A percentile compares a stretch with the other conserved stretches of the same genome.
Conservation (phyloP, 1,140 invertebrate species). For the Eriocheir sinensis region DNA sequence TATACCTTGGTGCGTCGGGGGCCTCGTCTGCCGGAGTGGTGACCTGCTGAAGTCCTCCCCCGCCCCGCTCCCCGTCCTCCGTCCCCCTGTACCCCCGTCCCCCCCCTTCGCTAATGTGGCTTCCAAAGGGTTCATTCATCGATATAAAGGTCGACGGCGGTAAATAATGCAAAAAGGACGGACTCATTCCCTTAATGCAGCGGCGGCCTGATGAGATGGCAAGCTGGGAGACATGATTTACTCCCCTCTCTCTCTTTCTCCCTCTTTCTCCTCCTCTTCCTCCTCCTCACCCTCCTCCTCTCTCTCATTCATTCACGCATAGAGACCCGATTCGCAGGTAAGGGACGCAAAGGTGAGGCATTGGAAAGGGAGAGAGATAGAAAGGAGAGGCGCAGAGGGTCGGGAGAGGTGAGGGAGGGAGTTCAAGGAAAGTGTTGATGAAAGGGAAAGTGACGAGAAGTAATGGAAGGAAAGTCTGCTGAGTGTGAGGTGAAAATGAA, state of each 20-base stretch:
- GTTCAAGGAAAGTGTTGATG: too few relatives aligned
- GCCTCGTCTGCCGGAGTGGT: too few relatives aligned
- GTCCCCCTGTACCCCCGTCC: too few relatives aligned
- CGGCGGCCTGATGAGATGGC: not conserved
- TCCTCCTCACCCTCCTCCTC: not conserved
- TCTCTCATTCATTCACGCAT: not conserved
- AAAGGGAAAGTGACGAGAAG: not conserved
- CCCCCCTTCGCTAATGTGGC: not conserved
- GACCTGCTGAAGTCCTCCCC: too few relatives aligned
- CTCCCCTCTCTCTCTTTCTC: not conserved
- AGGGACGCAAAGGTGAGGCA: not conserved
- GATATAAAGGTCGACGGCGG: conserved; percentile 21
- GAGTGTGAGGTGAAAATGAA: conserved; percentile 4
- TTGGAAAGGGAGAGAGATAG: not conserved
- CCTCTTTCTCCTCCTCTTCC: not conserved
- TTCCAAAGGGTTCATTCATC: not conserved
- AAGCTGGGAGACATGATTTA: conserved; percentile 8
- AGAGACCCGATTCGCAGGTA: not conserved
- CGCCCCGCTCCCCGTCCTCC: too few relatives aligned
- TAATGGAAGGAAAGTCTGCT: not conserved
- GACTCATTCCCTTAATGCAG: conserved; percentile 13
- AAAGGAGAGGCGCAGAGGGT: not conserved
- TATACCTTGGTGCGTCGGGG: too few relatives aligned
- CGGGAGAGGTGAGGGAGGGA: not conserved
- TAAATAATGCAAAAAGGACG: conserved; percentile 16